Base-by-base conservation (phyloP, 2,797 vertebrate genomes). In the Naso thynnoides region DNA sequence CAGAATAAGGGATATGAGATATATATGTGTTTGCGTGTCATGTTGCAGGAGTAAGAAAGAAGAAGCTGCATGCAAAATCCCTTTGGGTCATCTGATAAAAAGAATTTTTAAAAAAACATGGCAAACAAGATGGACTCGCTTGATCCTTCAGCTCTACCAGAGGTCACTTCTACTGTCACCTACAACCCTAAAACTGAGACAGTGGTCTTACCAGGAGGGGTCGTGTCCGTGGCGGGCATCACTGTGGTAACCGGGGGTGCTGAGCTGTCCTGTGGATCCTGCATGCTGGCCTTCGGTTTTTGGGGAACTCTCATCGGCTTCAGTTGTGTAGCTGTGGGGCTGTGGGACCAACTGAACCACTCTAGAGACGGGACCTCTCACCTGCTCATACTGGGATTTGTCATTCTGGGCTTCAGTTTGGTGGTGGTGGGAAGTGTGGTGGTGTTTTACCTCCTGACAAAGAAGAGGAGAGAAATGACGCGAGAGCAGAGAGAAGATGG, bases 191-290 rank as follows among this genome's bases (percentile, higher is more conserved):
- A 89, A 58, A 83, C 92, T 10, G 90, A 95, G 65, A 88, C 80
- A 0, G 92, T 95, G 55, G 91, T 79, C 19, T 70, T 95, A 70
- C 93, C 93, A 0, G 84, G 67, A 24, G 93, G 94, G 6, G 36
- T 95, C 0, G 94, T 95, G 29, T 95, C 95, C 0, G 89, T 95
- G 70, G 88, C 92, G 0, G 94, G 95, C 24, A 5, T 95, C 77
- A 91, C 95, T 0, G 75, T 94, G 76, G 82, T 95, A 54, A 95
- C 94, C 0, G 95, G 95, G 0, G 95, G 95, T 0, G 63, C 86
- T 2, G 95, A 95, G 82, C 81, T 95, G 72, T 93, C 93, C 65
- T 95, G 95, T 27, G 68, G 89, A 6, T 93, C 93, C 31, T 95
- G 95, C 47, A 86, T 95, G 86, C 55, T 95, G 88, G 93, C 93